phyloP scores from a whole-genome alignment of 2,113 vertebrate species.

The Embiotoca jacksoni region DNA sequence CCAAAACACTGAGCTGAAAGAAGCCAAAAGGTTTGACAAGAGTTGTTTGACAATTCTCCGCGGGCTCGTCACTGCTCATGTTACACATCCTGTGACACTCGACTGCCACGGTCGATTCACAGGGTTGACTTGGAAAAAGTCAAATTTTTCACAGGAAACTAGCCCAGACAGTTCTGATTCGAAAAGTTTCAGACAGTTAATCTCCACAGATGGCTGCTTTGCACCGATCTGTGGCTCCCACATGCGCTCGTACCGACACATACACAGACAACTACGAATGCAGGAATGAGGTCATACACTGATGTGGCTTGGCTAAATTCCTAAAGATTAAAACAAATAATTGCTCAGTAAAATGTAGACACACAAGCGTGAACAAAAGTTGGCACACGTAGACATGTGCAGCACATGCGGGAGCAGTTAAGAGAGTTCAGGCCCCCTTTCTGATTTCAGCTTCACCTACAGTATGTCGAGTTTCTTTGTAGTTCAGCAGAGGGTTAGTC shows the following conservation, averaged over 20 bases:
- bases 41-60: not conserved
- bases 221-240: conserved; percentile 14
- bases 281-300: conserved; percentile 14
- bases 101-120: not conserved
- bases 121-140: not conserved
- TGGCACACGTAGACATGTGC: conserved; percentile 12
- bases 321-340: conserved; percentile 14
- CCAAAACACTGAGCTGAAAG: not conserved
- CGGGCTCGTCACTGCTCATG: not conserved
- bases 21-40: not conserved
- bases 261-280: not conserved
- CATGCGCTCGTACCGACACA: conserved; percentile 2
- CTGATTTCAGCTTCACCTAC: conserved; percentile 53
- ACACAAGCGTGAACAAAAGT: not conserved
- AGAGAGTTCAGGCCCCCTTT: conserved; percentile 8
- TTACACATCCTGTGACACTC: not conserved
- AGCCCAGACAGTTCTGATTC: conserved; percentile 15
- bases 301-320: conserved; percentile 3
- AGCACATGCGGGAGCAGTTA: conserved; percentile 63
- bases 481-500: conserved; percentile 58
- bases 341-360: conserved; percentile 26
- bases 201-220: conserved; percentile 16
- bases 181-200: conserved; percentile 16
- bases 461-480: conserved; percentile 37
- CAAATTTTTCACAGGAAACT: conserved; percentile 4